Conservation (phyloP, 2,797 vertebrate genomes). For the Rhinatrema bivittatum region DNA sequence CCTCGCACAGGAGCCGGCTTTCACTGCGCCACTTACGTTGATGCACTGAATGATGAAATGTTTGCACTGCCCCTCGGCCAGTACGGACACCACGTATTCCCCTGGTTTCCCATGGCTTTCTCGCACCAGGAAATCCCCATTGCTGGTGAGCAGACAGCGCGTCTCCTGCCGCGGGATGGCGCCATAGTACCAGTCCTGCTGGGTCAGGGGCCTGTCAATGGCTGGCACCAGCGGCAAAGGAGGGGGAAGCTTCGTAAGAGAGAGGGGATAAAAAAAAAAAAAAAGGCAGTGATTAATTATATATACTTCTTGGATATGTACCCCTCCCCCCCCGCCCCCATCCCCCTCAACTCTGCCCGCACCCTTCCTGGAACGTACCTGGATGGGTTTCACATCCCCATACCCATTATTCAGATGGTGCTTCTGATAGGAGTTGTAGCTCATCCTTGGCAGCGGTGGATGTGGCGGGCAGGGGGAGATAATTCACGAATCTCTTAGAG, state of each 20-base stretch:
- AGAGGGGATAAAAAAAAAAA: not conserved
- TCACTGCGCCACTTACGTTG: not conserved
- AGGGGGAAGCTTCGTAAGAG: not conserved
- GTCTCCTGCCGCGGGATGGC: not conserved
- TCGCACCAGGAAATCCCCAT: constrained; percentile 7
- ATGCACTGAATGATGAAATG: constrained; percentile 6
- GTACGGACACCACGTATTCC: not conserved
- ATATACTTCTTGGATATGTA: not conserved
- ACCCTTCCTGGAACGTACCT: too few relatives aligned
- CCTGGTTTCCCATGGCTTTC: not conserved
- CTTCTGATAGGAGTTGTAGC: too few relatives aligned
- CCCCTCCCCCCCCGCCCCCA: too few relatives aligned
- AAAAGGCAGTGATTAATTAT: too few relatives aligned
- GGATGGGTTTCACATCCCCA: too few relatives aligned
- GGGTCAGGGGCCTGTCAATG: not conserved
- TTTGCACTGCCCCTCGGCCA: not conserved
- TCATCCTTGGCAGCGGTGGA: too few relatives aligned
- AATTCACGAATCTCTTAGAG: too few relatives aligned
- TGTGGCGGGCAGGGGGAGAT: too few relatives aligned
- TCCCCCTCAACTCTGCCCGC: too few relatives aligned
- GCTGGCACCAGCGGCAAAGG: not conserved
- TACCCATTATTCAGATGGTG: too few relatives aligned
- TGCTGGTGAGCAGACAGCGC: not conserved
- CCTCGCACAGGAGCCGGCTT: too few relatives aligned
- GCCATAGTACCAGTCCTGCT: constrained; percentile 8